A percentile compares a stretch with the other conserved stretches of the same genome.
phyloP scores from a whole-genome alignment of 2,113 vertebrate species.

The Isichthys henryi region DNA sequence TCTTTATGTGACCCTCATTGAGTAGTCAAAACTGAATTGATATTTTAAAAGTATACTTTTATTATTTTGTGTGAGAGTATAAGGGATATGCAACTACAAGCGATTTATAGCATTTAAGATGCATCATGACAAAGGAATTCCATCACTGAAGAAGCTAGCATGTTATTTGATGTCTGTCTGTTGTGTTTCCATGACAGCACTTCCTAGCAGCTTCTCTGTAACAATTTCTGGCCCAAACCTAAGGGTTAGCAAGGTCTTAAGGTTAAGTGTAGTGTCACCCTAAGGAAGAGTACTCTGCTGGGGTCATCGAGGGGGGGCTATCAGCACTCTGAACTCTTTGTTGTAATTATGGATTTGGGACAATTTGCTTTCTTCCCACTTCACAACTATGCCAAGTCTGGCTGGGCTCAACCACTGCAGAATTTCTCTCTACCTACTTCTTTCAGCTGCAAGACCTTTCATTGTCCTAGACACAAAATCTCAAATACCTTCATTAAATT shows the following conservation, averaged over 20 bases:
- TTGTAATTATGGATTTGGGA: slow-evolving; percentile 12
- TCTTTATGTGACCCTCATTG: background rate
- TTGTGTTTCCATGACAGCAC: background rate
- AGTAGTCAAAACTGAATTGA: background rate
- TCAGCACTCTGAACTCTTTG: background rate
- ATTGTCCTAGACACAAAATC: background rate
- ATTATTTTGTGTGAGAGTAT: background rate
- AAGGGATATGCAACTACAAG: background rate
- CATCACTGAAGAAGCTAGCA: background rate
- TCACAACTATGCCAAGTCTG: slow-evolving; percentile 3
- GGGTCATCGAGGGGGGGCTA: background rate
- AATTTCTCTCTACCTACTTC: background rate
- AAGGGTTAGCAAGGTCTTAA: background rate
- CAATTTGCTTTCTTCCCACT: slow-evolving; percentile 8
- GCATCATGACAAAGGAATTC: background rate
- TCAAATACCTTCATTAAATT: background rate
- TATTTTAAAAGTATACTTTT: background rate
- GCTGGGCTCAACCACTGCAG: background rate
- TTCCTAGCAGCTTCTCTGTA: background rate
- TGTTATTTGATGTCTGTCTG: background rate
- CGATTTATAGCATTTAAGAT: background rate
- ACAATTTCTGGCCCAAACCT: background rate
- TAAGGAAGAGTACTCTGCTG: background rate
- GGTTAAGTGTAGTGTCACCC: background rate
- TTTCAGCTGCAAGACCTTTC: background rate